These are phyloP conservation scores for Drosophila lacicola DNA, from an alignment of 2,888 invertebrate species.

Conservation along the genomic window DNA sequence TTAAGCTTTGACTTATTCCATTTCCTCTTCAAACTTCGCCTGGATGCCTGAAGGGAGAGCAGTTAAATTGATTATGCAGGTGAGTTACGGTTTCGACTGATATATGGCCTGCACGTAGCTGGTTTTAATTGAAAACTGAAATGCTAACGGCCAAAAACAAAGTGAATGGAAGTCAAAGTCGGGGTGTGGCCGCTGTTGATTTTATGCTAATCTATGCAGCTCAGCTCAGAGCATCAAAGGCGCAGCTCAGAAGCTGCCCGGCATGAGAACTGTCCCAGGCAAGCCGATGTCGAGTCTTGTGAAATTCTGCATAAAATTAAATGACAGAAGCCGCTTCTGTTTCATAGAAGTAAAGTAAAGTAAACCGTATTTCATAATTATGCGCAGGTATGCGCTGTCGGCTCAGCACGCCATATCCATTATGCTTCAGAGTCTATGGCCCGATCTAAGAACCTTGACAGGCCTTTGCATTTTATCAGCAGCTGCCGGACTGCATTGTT, in stretches of 20 bases:
- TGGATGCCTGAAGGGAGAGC: neutral
- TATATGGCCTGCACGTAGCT: constrained; percentile 59
- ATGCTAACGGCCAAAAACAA: constrained; percentile 33
- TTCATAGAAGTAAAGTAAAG: constrained; percentile 61
- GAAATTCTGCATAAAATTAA: constrained; percentile 73
- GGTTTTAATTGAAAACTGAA: constrained; percentile 75
- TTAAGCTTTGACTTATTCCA: constrained; percentile 14
- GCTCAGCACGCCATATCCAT: constrained; percentile 18
- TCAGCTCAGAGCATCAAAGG: constrained; percentile 58
- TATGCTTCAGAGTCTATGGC: neutral
- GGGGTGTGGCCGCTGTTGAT: constrained; percentile 58
- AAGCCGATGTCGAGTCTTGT: constrained; percentile 55
- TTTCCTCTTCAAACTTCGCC: constrained; percentile 3
- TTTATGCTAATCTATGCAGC: constrained; percentile 77
- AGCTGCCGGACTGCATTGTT: constrained; percentile 58
- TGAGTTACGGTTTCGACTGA: constrained; percentile 64
- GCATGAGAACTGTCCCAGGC: constrained; percentile 1
- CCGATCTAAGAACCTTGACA: constrained; percentile 15
- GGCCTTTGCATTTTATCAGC: constrained; percentile 52
- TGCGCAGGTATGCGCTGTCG: constrained; percentile 53
- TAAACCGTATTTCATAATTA: constrained; percentile 72
- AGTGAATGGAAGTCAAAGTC: constrained; percentile 24
- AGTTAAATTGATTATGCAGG: constrained; percentile 69
- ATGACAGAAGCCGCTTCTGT: constrained; percentile 30
- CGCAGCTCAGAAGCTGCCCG: constrained; percentile 13